These are phyloP conservation scores for Datnioides undecimradiatus DNA, from an alignment of 2,113 vertebrate species.

Conservation along the genomic window DNA sequence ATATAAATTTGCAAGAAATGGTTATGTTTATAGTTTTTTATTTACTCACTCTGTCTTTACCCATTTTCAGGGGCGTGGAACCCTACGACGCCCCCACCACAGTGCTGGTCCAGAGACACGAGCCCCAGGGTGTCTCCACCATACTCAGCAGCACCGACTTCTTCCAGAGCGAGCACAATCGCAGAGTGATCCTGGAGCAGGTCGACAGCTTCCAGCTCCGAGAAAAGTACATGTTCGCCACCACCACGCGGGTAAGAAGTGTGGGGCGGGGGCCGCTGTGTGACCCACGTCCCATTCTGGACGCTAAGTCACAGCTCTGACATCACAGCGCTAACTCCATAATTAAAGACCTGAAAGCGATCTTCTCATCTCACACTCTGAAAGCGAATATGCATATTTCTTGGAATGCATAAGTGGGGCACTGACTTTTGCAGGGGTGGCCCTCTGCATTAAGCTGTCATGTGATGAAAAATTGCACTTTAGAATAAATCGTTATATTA, in stretches of 20 bases:
- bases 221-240: constrained; percentile 98
- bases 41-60: not conserved
- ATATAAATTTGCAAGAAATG: not conserved
- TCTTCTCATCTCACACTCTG: too few species aligned
- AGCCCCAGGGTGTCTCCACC: constrained; percentile 91
- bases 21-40: not conserved
- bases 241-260: constrained; percentile 90
- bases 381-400: too few species aligned
- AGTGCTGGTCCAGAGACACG: constrained; percentile 92
- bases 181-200: constrained; percentile 90
- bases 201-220: constrained; percentile 95
- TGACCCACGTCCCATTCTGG: too few species aligned
- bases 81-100: constrained; percentile 91
- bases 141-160: constrained; percentile 95
- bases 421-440: too few species aligned
- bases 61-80: constrained; percentile 89
- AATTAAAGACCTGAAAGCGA: too few species aligned
- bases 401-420: too few species aligned
- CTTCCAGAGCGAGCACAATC: constrained; percentile 94
- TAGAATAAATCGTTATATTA: too few species aligned
- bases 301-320: too few species aligned
- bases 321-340: not conserved
- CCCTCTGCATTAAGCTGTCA: too few species aligned
- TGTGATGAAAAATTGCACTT: too few species aligned
- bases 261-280: not conserved